Conservation (phyloP, 2,113 vertebrate species). For the Rhinolophus sinicus region DNA sequence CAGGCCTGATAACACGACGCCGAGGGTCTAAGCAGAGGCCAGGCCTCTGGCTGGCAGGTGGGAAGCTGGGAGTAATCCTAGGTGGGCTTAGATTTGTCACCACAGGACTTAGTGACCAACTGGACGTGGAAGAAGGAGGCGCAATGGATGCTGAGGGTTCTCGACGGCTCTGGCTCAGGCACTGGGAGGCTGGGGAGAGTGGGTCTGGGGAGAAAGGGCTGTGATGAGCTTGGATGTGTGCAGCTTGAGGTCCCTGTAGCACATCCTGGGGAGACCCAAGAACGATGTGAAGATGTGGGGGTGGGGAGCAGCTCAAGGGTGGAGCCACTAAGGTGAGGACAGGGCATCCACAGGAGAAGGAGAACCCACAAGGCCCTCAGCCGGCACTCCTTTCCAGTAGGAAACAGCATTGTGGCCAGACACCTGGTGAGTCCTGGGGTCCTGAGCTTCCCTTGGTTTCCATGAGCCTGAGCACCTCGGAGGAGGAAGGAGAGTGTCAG, state of each 20-base stretch:
- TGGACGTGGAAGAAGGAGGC: not conserved
- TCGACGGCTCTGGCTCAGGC: not conserved
- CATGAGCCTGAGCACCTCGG: not conserved
- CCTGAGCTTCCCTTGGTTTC: not conserved
- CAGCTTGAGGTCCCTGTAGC: not conserved
- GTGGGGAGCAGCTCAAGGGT: not conserved
- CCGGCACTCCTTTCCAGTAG: not conserved
- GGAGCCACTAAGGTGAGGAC: too few relatives aligned
- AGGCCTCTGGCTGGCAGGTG: too few relatives aligned
- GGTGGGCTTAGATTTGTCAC: not conserved
- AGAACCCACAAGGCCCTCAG: not conserved
- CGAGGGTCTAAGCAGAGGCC: not conserved
- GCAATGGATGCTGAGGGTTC: accelerated
- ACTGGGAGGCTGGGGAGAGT: accelerated
- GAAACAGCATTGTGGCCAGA: not conserved
- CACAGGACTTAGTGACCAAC: not conserved
- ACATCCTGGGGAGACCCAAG: not conserved
- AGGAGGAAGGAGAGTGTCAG: not conserved
- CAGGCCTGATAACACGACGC: too few relatives aligned
- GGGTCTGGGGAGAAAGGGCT: not conserved
- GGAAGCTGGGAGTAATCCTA: not conserved
- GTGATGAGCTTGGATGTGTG: not conserved
- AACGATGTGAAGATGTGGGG: too few relatives aligned
- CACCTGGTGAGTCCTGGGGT: too few relatives aligned
- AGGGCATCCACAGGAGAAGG: not conserved